Evolutionary conservation across 2,113 vertebrate genomes (phyloP), one percentile per base, ranked within the genome.

Genomic region (Ictalurus furcatus): DNA sequence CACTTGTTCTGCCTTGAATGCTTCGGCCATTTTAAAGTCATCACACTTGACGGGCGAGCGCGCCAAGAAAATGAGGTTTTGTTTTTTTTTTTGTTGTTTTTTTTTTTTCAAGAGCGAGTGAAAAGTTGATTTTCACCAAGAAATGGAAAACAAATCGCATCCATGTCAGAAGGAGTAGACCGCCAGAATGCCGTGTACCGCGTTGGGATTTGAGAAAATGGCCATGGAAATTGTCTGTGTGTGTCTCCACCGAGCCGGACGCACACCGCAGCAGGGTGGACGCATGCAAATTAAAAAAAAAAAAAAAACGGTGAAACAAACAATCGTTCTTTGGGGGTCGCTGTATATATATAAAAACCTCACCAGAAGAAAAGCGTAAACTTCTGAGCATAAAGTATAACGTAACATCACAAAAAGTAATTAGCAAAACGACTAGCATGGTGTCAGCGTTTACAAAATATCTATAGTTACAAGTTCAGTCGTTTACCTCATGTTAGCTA

Each of bases 11-110:
- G 59, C n/a, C 48, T 56, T n/a, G 78, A 88, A 87, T 61, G 78
- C n/a, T 63, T 90, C 86, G 88, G 76, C 65, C 65, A 23, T 90
- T 90, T 52, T 81, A 19, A 83, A 87, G 88, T 85, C 89, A 90
- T 85, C 59, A 40, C 23, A 40, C 88, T 85, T 90, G 89, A 90
- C 89, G 90, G 84, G 67, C 23, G 17, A 82, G 59, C 44, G 69
- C 12, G 1, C 34, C 9, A 1, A 76, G 82, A 84, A 92, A 91
- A 90, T 74, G 61, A 44, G 14, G 14, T n/a, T 13, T 30, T 69
- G 12, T n/a, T 79, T 88, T 87, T 82, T 63, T 85, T 28, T 87
- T 34, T 34, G 34, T 34, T n/a, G n/a, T 34, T 34, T 34, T 0
- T 79, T 88, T 87, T 82, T 63, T 85, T 28, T 86, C 63, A 88